Base-by-base conservation (phyloP, 2,888 invertebrate genomes). In the Athetis lepigone region DNA sequence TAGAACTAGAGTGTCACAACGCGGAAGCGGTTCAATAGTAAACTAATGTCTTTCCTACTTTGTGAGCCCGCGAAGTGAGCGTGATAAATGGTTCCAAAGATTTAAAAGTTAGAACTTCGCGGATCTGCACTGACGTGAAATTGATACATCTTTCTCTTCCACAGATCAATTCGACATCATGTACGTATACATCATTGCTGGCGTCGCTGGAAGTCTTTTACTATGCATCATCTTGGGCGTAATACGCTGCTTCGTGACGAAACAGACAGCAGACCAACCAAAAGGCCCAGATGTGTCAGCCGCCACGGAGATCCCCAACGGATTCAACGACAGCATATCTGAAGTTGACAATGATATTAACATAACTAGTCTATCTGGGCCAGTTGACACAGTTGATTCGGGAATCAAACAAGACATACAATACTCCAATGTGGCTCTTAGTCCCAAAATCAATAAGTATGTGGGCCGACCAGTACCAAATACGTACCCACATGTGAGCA, bases 321-420 rank as follows among this genome's bases (percentile, higher is more conserved):
- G 97, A 62, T 98, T 98, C 92, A 97, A 97, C 79, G 98, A 98
- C 92, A 98, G 98, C 90, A 97, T 98, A 91, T 98, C 98, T 80
- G 98, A 98, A 92, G 95, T 97, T 42, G 97, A 97, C 89, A 97
- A 97, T 46, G 97, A 97, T 82, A 97, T 97, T 63, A 97, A 97
- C 86, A 96, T 97, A 74, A 96, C 97, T 50, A 96, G 97, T 33
- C 85, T 95, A 29, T 96, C 97, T 3, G 96, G 96, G 19, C 96
- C 97, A 7, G 95, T 96, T 6, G 96, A 96, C 67, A 87, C 92
- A 1, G 93, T 93, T 19, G 93, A 95, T 75, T 91, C 94, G 1
- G 88, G 90, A 56, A 77, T 93, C 33, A 95, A 94, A 72, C 90
- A 92, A 71, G 95, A 95, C 69, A 92, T 95, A 82, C 94, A 95